phyloP scores from a whole-genome alignment of 1,140 invertebrate species.

The Theocolax elegans region DNA sequence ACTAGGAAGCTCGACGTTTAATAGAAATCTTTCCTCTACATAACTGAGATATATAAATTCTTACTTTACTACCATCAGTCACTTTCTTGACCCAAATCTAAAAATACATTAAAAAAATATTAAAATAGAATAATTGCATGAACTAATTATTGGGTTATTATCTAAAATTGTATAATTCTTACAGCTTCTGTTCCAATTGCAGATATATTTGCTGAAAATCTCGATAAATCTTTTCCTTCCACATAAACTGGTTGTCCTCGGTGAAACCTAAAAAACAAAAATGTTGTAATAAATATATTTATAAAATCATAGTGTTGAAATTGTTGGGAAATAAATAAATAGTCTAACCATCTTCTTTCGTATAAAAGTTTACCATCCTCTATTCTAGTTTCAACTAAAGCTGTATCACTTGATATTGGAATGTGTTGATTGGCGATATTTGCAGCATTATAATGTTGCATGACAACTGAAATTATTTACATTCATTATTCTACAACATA shows the following conservation, averaged over 20 bases:
- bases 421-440: slow-evolving; percentile 61
- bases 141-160: background rate
- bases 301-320: no score
- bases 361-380: slow-evolving; percentile 95
- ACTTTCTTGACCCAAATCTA: slow-evolving; percentile 92
- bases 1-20: slow-evolving; percentile 81
- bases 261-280: slow-evolving; percentile 76
- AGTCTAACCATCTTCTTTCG: slow-evolving; percentile 85
- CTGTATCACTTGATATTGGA: slow-evolving; percentile 58
- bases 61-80: slow-evolving; percentile 81
- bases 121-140: slow-evolving; percentile 26
- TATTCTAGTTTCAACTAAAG: slow-evolving; percentile 82
- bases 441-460: slow-evolving; percentile 63
- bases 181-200: slow-evolving; percentile 90
- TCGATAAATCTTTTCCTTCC: slow-evolving; percentile 84
- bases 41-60: slow-evolving; percentile 85
- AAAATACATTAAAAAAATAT: slow-evolving; percentile 54
- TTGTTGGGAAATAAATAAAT: no score
- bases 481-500: background rate
- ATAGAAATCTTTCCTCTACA: slow-evolving; percentile 89
- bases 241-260: slow-evolving; percentile 92
- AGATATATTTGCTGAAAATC: slow-evolving; percentile 87
- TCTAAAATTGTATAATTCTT: slow-evolving; percentile 58
- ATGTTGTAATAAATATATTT: no score
- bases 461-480: slow-evolving; percentile 55